These are phyloP conservation scores for Patella pellucida DNA, from an alignment of 2,888 invertebrate species.

Conservation along the genomic window DNA sequence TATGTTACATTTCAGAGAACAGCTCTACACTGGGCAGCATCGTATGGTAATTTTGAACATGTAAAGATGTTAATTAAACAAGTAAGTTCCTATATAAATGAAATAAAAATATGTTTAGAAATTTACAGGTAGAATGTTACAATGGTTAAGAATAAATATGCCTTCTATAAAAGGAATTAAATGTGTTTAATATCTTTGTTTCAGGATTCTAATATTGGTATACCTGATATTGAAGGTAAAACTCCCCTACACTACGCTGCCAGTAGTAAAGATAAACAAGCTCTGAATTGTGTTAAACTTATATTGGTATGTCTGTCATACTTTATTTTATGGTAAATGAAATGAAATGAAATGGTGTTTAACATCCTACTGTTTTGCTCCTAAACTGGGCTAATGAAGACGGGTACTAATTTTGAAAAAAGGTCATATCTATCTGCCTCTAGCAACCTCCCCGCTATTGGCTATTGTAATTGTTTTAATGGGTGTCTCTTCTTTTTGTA, in stretches of 20 bases:
- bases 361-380: too few relatives aligned
- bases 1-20: slow-evolving; percentile 63
- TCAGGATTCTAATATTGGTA: slow-evolving; percentile 70
- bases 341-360: too few relatives aligned
- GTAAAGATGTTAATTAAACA: slow-evolving; percentile 69
- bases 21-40: slow-evolving; percentile 70
- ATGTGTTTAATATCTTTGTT: slow-evolving; percentile 16
- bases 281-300: slow-evolving; percentile 68
- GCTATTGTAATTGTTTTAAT: neutral
- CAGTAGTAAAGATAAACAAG: slow-evolving; percentile 60
- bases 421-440: neutral
- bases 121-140: too few relatives aligned
- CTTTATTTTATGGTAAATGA: too few relatives aligned
- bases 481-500: too few relatives aligned
- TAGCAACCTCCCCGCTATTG: neutral
- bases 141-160: too few relatives aligned
- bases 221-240: slow-evolving; percentile 71
- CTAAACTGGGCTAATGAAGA: too few relatives aligned
- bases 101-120: too few relatives aligned
- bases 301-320: slow-evolving; percentile 62
- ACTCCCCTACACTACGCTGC: slow-evolving; percentile 72
- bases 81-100: slow-evolving; percentile 34
- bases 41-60: slow-evolving; percentile 69
- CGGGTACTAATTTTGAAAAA: neutral
- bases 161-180: too few relatives aligned